phyloP scores from a whole-genome alignment of 30 jellyfish, hydroid and myxozoan species.

The Aurelia coerulea region DNA sequence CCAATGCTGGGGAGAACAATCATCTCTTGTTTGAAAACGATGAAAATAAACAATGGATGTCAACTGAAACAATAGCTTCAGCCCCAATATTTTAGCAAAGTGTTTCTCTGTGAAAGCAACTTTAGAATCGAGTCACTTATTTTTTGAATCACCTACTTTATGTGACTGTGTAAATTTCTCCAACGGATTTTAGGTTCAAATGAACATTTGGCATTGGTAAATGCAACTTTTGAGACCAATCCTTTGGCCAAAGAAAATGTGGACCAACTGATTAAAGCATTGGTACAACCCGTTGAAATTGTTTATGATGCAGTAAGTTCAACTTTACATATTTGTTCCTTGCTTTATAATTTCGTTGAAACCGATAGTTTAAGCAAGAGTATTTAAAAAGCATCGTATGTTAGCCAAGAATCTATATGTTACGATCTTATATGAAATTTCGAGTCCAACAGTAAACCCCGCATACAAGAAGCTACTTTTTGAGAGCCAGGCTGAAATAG shows the following conservation, averaged over 20 bases:
- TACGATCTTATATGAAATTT: no score
- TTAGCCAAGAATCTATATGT: no score
- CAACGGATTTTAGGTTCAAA: conserved; percentile 30
- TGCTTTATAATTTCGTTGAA: no score
- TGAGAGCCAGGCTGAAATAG: no score
- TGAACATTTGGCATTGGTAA: conserved; percentile 73
- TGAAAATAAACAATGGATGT: no score
- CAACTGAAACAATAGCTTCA: no score
- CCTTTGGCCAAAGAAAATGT: conserved; percentile 83
- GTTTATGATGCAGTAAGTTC: conserved; percentile 90
- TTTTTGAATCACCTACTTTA: background rate
- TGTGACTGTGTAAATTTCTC: background rate
- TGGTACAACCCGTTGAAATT: conserved; percentile 90
- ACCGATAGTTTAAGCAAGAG: no score
- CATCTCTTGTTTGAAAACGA: no score
- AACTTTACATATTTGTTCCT: background rate
- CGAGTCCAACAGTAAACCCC: no score
- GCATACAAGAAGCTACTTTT: no score
- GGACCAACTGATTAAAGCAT: conserved; percentile 77
- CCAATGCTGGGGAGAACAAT: no score
- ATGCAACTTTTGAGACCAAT: conserved; percentile 86
- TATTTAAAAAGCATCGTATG: no score
- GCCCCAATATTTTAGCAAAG: background rate
- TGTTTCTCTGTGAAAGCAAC: background rate
- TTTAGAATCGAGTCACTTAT: background rate